A percentile compares a stretch with the other conserved stretches of the same genome.
Evolutionary conservation across 2,113 vertebrate genomes (phyloP).

Genomic region (Anseranas semipalmata): DNA sequence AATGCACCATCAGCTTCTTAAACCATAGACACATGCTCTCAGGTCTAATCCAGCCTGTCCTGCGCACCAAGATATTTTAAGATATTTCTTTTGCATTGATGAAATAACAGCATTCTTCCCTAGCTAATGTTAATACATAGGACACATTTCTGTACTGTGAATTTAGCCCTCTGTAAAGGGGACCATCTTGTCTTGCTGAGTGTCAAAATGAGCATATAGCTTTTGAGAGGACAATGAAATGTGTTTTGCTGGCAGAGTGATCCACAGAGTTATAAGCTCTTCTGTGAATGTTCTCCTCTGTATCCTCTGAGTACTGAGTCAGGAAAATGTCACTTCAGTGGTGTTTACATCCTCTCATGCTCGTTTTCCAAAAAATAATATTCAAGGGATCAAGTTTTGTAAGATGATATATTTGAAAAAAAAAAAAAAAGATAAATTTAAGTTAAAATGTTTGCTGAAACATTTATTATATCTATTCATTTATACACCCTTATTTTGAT

Average conservation of each 20-base stretch:
- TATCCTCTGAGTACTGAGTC: slow-evolving; percentile 18
- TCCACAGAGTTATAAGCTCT: background rate
- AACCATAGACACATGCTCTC: background rate
- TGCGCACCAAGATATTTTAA: background rate
- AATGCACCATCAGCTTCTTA: background rate
- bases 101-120: background rate
- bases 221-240: slow-evolving; percentile 27
- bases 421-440: background rate
- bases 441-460: background rate
- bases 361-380: background rate
- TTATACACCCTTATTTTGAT: background rate
- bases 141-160: background rate
- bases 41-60: background rate
- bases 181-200: background rate
- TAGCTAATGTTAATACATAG: background rate
- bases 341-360: background rate
- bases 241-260: slow-evolving; percentile 10
- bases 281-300: background rate
- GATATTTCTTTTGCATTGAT: background rate
- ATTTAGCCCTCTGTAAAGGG: background rate
- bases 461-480: background rate
- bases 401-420: background rate
- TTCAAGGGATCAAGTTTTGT: background rate
- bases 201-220: background rate
- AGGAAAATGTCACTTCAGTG: slow-evolving; percentile 36